Evolutionary conservation across 37 sponge, comb jelly and placozoan genomes (phyloP).

Genomic region (Ephydatia muelleri): DNA sequence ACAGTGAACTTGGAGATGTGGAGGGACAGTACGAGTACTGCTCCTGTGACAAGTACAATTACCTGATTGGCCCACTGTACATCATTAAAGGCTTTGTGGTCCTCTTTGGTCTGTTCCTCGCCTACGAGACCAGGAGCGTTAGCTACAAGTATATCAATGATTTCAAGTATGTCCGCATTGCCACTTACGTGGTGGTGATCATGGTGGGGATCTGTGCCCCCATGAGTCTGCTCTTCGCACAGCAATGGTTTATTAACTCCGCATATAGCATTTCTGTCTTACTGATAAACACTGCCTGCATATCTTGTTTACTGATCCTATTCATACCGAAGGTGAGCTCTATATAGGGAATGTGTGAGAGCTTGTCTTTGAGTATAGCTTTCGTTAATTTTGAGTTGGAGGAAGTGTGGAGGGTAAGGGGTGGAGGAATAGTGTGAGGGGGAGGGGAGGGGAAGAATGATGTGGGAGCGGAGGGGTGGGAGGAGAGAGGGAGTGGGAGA

Average conservation of each 20-base stretch:
- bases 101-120: slow-evolving; percentile 79
- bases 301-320: neutral
- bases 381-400: too few species aligned
- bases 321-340: slow-evolving; percentile 29
- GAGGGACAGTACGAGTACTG: slow-evolving; percentile 49
- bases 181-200: slow-evolving; percentile 22
- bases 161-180: slow-evolving; percentile 37
- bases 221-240: neutral
- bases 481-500: too few species aligned
- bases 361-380: too few species aligned
- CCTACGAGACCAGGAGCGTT: slow-evolving; percentile 87
- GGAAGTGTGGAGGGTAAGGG: too few species aligned
- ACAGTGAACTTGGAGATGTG: too few species aligned
- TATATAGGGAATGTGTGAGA: too few species aligned
- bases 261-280: slow-evolving; percentile 15
- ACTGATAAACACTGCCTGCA: neutral
- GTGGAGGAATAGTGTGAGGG: too few species aligned
- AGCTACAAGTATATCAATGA: slow-evolving; percentile 71
- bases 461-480: too few species aligned
- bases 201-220: slow-evolving; percentile 13
- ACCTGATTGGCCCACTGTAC: slow-evolving; percentile 68
- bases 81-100: slow-evolving; percentile 69
- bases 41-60: slow-evolving; percentile 40
- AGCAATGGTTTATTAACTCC: neutral
- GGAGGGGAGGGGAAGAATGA: too few species aligned